Conservation (phyloP, 2,888 invertebrate species). For the Torymus auratus region DNA sequence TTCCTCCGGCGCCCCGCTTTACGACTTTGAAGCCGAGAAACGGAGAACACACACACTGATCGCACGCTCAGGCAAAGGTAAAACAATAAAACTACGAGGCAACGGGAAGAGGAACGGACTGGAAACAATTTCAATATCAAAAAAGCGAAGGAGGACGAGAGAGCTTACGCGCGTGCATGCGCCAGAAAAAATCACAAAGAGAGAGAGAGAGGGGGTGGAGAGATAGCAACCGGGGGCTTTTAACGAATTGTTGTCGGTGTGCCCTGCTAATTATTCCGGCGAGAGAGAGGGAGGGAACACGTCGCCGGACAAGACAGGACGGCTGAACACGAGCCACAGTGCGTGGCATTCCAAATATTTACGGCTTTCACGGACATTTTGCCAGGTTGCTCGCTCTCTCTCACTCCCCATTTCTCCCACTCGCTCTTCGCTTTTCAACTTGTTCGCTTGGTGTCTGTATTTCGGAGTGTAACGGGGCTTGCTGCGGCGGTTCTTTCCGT, state of each 20-base stretch:
- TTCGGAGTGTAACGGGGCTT: too few species aligned
- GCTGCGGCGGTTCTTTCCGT: too few species aligned
- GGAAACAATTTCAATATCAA: slow-evolving; percentile 53
- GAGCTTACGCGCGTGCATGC: not conserved
- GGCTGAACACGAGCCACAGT: not conserved
- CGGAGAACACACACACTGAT: not conserved
- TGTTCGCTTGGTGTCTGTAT: too few species aligned
- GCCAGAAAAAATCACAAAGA: not conserved
- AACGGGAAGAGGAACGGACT: not conserved
- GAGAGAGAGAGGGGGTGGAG: not conserved
- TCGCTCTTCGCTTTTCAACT: too few species aligned
- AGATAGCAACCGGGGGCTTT: slow-evolving; percentile 10
- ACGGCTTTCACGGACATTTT: slow-evolving; percentile 33
- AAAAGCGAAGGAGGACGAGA: not conserved
- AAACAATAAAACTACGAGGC: slow-evolving; percentile 40
- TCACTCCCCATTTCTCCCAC: too few species aligned
- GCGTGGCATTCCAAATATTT: slow-evolving; percentile 42
- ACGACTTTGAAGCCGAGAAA: not conserved
- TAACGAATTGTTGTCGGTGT: slow-evolving; percentile 33
- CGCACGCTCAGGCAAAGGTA: not conserved
- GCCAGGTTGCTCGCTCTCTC: not conserved
- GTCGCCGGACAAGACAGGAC: slow-evolving; percentile 30
- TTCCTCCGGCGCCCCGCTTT: not conserved
- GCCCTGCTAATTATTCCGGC: slow-evolving; percentile 45
- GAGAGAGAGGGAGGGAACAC: slow-evolving; percentile 24